phyloP scores from a whole-genome alignment of 1,140 invertebrate species.

The Kradibia gibbosae region DNA sequence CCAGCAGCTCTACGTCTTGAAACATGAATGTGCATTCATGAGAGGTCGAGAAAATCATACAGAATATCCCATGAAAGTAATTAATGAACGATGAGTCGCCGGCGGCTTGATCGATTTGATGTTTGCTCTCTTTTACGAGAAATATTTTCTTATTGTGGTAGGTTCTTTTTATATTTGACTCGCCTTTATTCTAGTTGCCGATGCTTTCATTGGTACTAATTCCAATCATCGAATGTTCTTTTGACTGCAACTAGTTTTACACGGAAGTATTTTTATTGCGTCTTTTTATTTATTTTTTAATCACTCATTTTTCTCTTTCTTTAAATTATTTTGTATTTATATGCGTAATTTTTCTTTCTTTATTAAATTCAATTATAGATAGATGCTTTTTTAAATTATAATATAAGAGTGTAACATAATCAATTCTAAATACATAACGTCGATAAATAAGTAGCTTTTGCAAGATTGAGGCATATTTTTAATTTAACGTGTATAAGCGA shows the following conservation, averaged over 20 bases:
- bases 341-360: not conserved
- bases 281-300: not conserved
- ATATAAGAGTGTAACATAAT: no score
- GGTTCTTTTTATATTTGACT: not conserved
- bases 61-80: not conserved
- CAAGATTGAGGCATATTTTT: not conserved
- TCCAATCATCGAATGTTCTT: not conserved
- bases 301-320: not conserved
- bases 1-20: not conserved
- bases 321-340: not conserved
- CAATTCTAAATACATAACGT: not conserved
- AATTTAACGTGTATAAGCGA: not conserved
- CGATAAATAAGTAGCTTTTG: not conserved
- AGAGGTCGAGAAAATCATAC: slow-evolving; percentile 12
- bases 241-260: not conserved
- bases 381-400: no score
- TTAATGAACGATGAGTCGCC: slow-evolving; percentile 2
- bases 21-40: not conserved
- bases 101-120: slow-evolving; percentile 37
- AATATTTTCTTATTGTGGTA: not conserved
- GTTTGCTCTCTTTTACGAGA: slow-evolving; percentile 14
- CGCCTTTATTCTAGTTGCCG: not conserved
- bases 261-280: not conserved
- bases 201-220: slow-evolving; percentile 5
- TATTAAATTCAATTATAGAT: no score